Conservation (phyloP, 2,797 vertebrate genomes). For the Galaxias olidus region DNA sequence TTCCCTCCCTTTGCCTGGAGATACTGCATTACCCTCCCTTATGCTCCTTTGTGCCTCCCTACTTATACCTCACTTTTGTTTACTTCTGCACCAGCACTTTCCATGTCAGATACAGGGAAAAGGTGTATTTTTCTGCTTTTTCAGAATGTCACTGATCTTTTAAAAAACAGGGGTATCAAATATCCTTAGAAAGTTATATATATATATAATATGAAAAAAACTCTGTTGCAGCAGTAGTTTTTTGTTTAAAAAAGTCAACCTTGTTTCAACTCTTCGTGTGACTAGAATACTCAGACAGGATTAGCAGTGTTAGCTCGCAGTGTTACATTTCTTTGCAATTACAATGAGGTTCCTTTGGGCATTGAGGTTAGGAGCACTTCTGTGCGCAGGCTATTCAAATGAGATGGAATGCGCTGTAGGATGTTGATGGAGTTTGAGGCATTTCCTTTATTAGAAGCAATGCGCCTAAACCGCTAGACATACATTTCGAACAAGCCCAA, state of each 20-base stretch:
- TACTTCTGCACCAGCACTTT: too few species aligned
- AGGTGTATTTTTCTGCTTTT: neutral
- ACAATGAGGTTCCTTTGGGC: constrained; percentile 59
- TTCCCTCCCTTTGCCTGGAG: constrained; percentile 31
- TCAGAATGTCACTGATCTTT: constrained; percentile 12
- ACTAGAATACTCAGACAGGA: constrained; percentile 57
- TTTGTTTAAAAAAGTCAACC: constrained; percentile 31
- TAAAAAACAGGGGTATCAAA: constrained; percentile 17
- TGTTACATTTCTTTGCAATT: constrained; percentile 65
- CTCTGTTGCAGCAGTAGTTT: constrained; percentile 5
- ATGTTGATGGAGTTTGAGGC: constrained; percentile 55
- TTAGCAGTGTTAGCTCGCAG: constrained; percentile 49
- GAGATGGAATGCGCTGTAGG: constrained; percentile 55
- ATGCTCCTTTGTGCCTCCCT: constrained; percentile 7
- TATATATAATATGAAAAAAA: neutral
- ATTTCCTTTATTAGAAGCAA: constrained; percentile 52
- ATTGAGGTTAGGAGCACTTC: constrained; percentile 57
- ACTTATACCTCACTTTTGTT: neutral
- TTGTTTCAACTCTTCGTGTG: constrained; percentile 50
- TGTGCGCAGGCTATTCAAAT: constrained; percentile 51
- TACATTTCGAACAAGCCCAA: neutral
- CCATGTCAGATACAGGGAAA: too few species aligned
- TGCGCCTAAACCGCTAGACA: constrained; percentile 8
- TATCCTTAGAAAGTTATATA: constrained; percentile 34
- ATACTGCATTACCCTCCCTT: constrained; percentile 16